Base-by-base conservation (phyloP, 64 coral and sea anemone species). In the Stichodactyla mertensii region DNA sequence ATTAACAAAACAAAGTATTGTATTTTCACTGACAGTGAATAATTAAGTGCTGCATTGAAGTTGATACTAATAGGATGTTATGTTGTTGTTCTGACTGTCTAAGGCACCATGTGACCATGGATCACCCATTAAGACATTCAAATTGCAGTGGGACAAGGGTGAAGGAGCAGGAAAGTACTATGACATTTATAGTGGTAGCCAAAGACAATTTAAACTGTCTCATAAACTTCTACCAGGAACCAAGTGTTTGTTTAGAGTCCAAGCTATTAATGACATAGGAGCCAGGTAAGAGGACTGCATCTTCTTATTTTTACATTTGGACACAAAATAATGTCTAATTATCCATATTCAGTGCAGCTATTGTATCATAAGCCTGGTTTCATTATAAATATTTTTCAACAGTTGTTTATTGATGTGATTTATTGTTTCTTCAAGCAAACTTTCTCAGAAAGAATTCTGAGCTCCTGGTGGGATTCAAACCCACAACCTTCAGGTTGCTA, bases 221-320 rank as follows among this genome's bases (percentile, higher is more conserved):
- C 95, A 98, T 67, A 98, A 98, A 71, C 87, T 98, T 15, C 87
- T 84, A 80, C 95, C 95, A 52, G 92, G 87, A 16, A 93, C 95
- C 6, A 89, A 89, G 6, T 98, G 92, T 77, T 79, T 85, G 54
- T 98, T 98, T 81, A 91, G 95, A 86, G 77, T 98, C 54, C 88
- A 98, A 66, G 95, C 95, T 45, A 90, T 91, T 1, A 98, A 98
- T 62, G 66, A 83, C 28, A 94, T 98, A 82, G 95, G 95, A 24
- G 77, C 84, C 8, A 98, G 95, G 95, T 98, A 85, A 20, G 23
- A 23, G 12, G 19, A 20, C 18, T 74, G 69, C 0, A 45, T 45
- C 36, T 45, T 45, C 3, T 45, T 45, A 3, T 45, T 45, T 45
- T 45, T 45, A 45, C 36, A 45, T 45, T 45, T 45, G 36, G 36